These are phyloP conservation scores for Apteryx owenii DNA, from an alignment of 2,113 vertebrate genomes.

Conservation along the genomic window DNA sequence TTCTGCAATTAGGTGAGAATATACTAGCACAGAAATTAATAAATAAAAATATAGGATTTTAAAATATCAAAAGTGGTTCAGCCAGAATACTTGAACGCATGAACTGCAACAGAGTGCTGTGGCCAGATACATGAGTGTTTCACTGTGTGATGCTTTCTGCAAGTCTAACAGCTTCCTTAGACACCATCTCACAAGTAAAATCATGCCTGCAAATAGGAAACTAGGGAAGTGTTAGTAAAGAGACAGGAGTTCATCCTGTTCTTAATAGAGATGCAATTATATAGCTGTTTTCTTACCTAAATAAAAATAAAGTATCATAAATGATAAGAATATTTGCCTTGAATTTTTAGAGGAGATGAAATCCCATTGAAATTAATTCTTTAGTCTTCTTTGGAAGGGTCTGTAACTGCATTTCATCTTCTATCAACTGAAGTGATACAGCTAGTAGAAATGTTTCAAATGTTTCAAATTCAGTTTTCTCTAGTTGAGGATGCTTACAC, in stretches of 20 bases:
- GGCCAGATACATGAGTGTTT: neutral
- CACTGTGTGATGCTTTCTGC: fast-evolving
- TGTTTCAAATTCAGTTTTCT: neutral
- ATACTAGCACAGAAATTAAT: neutral
- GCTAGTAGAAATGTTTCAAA: neutral
- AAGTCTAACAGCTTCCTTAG: neutral
- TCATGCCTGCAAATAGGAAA: neutral
- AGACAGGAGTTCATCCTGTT: neutral
- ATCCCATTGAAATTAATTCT: neutral
- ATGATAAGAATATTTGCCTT: neutral
- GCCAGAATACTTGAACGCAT: neutral
- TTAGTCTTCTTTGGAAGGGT: neutral
- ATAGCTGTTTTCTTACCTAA: neutral
- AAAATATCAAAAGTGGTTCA: neutral
- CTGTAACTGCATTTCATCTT: neutral
- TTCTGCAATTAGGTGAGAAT: neutral
- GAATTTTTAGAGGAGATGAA: neutral
- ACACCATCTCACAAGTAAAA: neutral
- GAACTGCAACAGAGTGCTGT: neutral
- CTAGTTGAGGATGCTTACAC: neutral
- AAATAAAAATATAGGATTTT: neutral
- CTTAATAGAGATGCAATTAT: neutral
- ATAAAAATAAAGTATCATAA: neutral
- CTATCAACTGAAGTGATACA: neutral
- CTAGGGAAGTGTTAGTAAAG: neutral